These are phyloP conservation scores for Notamacropus eugenii DNA, from an alignment of 2,797 vertebrate genomes.

Conservation along the genomic window DNA sequence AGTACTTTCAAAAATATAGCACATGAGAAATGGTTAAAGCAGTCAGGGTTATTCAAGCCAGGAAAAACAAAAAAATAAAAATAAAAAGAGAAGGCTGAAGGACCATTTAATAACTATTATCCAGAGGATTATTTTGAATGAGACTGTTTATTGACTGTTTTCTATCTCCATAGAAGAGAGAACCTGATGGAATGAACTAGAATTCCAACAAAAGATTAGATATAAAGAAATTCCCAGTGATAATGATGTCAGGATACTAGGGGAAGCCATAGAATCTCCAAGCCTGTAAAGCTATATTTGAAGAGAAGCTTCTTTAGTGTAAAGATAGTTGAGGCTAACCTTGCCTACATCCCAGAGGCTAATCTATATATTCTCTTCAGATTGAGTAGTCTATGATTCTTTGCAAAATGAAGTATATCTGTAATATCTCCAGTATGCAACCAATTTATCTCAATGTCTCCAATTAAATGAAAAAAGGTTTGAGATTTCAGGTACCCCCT, in stretches of 20 bases:
- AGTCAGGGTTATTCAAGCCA: not conserved
- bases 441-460: not conserved
- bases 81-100: not conserved
- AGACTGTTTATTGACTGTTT: not conserved
- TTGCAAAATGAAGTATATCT: not conserved
- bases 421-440: not conserved
- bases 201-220: not conserved
- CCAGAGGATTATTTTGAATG: not conserved
- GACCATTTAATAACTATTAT: not conserved
- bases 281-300: not conserved
- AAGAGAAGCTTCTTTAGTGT: not conserved
- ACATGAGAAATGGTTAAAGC: not conserved
- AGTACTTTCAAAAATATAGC: not conserved
- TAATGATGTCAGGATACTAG: not conserved
- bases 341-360: not conserved
- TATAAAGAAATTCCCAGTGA: not conserved
- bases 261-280: not conserved
- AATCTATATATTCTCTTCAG: not conserved
- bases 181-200: not conserved
- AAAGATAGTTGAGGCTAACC: not conserved
- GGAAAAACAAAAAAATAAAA: not conserved
- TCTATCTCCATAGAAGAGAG: not conserved
- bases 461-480: slow-evolving; percentile 20
- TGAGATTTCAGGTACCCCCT: slow-evolving; percentile 4
- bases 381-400: not conserved